Evolutionary conservation across 2,113 vertebrate species (phyloP), one percentile per base, ranked within the genome.

Genomic region (Triplophysa dalaica): DNA sequence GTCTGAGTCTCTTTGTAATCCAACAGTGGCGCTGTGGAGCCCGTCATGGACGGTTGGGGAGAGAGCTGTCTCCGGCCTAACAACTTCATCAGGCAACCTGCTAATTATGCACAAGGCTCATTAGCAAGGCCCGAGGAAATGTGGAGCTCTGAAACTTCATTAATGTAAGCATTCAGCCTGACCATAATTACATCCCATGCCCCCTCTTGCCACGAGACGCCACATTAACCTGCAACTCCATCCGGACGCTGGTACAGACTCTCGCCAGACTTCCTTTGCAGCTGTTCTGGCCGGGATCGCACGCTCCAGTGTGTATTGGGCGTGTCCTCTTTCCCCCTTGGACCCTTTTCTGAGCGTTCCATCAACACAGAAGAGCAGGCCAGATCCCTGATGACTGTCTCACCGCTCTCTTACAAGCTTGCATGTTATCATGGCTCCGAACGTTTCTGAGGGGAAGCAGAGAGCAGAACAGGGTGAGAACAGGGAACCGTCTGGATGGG

Each of bases 91-190:
- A 88, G 79, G 75, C 70, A 8, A 62, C 77, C 66, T 80, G 70
- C 88, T 89, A 88, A 91, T 91, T 87, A 88, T 43, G 63, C 16
- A n/a, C 54, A 52, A 87, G 82, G 87, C 80, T 91, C 90, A 90
- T 90, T 89, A 90, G 83, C 38, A 78, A 87, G 75, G 84, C 78
- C 86, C 56, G 58, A 85, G 87, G 86, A 86, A 88, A 86, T 76
- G 56, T 85, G 79, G 82, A 69, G 76, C 81, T 83, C 70, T 84
- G 85, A 90, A 90, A 87, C 83, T 26, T 91, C 87, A 90, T 90
- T 91, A 91, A 91, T 86, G 87, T 84, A 84, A 84, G 70, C 83
- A 70, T 79, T 83, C 84, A 80, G 86, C 84, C 86, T 77, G 70
- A 48, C 66, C 82, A 83, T 80, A 87, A 86, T 87, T 84, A 85